Evolutionary conservation across 2,888 invertebrate genomes (phyloP).

Genomic region (Drosophila kambysellisi): DNA sequence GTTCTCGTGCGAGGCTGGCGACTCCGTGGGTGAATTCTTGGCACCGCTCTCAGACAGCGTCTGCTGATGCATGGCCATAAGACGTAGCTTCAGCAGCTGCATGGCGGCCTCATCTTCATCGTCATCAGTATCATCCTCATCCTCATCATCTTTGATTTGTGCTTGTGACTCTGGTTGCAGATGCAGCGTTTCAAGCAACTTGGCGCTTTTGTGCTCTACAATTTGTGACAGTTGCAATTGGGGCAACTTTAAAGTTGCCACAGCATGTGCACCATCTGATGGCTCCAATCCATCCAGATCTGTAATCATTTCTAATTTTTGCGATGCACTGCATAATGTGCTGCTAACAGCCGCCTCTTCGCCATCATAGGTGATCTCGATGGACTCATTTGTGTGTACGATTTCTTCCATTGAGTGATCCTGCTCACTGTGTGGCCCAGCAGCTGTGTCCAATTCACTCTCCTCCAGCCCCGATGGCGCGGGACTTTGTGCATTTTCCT

Average conservation of each 20-base stretch:
- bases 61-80: constrained; percentile 80
- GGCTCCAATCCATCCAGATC: constrained; percentile 66
- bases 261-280: constrained; percentile 6
- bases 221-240: constrained; percentile 45
- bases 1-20: constrained; percentile 22
- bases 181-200: constrained; percentile 43
- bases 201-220: constrained; percentile 55
- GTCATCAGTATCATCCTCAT: constrained; percentile 15
- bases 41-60: constrained; percentile 27
- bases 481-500: constrained; percentile 6
- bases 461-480: constrained; percentile 27
- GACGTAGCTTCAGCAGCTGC: constrained; percentile 80
- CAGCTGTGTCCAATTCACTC: constrained; percentile 33
- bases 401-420: constrained; percentile 84
- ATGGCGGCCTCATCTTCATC: constrained; percentile 77
- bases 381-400: constrained; percentile 80
- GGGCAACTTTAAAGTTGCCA: constrained; percentile 29
- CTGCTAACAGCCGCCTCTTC: constrained; percentile 64
- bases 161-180: constrained; percentile 59
- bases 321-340: constrained; percentile 37
- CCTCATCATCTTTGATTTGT: constrained; percentile 20
- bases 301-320: constrained; percentile 53
- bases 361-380: constrained; percentile 81
- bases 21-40: constrained; percentile 54
- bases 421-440: constrained; percentile 68